These are phyloP conservation scores for Tethea ocularis DNA, from an alignment of 2,888 invertebrate genomes.

Conservation along the genomic window DNA sequence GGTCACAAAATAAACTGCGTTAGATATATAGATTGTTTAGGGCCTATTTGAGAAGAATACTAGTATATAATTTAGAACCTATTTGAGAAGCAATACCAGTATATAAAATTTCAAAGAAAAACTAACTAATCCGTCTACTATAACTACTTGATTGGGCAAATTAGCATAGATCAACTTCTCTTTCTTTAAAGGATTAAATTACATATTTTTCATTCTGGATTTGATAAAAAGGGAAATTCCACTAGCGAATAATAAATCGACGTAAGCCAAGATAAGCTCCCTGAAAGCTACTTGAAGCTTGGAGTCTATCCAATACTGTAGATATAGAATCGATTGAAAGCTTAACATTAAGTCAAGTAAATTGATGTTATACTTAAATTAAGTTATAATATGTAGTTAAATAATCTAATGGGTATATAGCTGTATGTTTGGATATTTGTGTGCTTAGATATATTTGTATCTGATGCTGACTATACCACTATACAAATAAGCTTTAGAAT, in stretches of 20 bases:
- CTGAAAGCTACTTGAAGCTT: conserved; percentile 4
- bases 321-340: neutral
- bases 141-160: too few species aligned
- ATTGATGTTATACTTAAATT: neutral
- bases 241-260: conserved; percentile 3
- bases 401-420: neutral
- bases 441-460: too few species aligned
- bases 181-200: too few species aligned
- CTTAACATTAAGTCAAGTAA: neutral
- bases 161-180: neutral
- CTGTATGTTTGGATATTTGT: neutral
- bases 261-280: neutral
- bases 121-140: too few species aligned
- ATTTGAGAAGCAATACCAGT: too few species aligned
- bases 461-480: too few species aligned
- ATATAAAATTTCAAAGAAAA: too few species aligned
- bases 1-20: too few species aligned
- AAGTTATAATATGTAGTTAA: neutral
- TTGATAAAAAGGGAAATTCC: neutral
- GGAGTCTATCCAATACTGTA: neutral
- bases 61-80: too few species aligned
- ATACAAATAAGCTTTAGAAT: too few species aligned
- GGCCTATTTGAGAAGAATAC: too few species aligned
- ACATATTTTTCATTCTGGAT: neutral
- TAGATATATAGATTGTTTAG: too few species aligned